phyloP scores from a whole-genome alignment of 2,113 vertebrate species.

The Oncorhynchus clarkii region DNA sequence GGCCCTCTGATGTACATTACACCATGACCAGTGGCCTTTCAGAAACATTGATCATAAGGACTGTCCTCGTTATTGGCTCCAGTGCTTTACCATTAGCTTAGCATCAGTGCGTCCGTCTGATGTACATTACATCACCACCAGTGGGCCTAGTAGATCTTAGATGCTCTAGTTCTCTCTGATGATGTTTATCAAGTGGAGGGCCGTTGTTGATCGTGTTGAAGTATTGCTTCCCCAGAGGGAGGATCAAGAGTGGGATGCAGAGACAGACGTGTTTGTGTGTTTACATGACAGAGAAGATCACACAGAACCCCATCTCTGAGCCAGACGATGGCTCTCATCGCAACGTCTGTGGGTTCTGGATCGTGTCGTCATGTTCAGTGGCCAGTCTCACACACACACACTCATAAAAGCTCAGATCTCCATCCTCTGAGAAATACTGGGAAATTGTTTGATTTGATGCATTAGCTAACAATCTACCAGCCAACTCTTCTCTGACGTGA shows the following conservation, averaged over 20 bases:
- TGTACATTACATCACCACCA: background rate
- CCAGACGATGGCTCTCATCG: conserved; percentile 33
- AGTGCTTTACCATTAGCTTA: too few relatives aligned
- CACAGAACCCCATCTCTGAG: conserved; percentile 8
- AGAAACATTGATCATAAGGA: too few relatives aligned
- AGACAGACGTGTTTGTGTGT: conserved; percentile 39
- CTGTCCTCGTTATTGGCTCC: too few relatives aligned
- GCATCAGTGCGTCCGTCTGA: too few relatives aligned
- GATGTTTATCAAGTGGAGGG: conserved; percentile 26
- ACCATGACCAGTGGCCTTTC: too few relatives aligned
- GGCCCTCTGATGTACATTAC: too few relatives aligned
- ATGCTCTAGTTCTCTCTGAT: conserved; percentile 17
- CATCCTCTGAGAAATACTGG: conserved; percentile 29
- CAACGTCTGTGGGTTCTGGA: conserved; percentile 7
- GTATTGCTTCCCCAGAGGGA: conserved; percentile 21
- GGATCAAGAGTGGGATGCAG: conserved; percentile 3
- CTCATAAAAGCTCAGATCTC: conserved; percentile 15
- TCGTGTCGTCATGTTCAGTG: conserved; percentile 14
- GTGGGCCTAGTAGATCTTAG: background rate
- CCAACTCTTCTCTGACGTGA: background rate
- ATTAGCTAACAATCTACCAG: conserved; percentile 19
- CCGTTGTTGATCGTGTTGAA: conserved; percentile 26
- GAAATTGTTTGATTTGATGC: conserved; percentile 30
- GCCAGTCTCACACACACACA: conserved; percentile 11
- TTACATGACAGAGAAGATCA: conserved; percentile 44